phyloP scores from a whole-genome alignment of 2,113 vertebrate species.

The Grantiella picta region DNA sequence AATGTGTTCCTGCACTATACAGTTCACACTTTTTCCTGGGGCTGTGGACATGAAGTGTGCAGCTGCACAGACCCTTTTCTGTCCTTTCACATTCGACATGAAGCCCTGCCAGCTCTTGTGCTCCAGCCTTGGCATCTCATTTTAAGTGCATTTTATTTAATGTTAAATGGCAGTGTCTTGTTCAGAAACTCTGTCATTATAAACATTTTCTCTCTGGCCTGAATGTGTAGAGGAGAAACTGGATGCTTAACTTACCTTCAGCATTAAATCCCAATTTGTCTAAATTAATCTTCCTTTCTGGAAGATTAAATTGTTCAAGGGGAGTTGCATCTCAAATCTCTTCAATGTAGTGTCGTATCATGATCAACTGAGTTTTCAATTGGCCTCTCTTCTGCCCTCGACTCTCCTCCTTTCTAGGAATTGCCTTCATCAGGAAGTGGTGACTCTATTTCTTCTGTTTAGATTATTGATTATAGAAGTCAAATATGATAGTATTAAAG shows the following conservation, averaged over 20 bases:
- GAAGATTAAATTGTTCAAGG: neutral
- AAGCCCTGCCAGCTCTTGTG: accelerated
- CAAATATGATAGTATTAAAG: neutral
- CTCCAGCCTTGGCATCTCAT: neutral
- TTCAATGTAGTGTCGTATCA: neutral
- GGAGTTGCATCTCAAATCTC: neutral
- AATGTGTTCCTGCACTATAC: accelerated
- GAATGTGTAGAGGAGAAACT: neutral
- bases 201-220: neutral
- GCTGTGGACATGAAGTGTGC: neutral
- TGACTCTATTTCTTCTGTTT: neutral
- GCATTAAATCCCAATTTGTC: neutral
- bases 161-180: neutral
- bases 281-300: neutral
- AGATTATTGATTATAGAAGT: neutral
- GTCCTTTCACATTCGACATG: accelerated
- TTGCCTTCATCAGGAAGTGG: neutral
- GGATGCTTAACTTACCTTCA: neutral
- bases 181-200: neutral
- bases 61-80: neutral
- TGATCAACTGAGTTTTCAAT: neutral
- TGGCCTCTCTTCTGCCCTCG: neutral
- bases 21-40: neutral
- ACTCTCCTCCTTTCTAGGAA: neutral
- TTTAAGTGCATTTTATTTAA: neutral